These are phyloP conservation scores for Zaprionus inermis DNA, from an alignment of 1,140 invertebrate species.

Conservation along the genomic window DNA sequence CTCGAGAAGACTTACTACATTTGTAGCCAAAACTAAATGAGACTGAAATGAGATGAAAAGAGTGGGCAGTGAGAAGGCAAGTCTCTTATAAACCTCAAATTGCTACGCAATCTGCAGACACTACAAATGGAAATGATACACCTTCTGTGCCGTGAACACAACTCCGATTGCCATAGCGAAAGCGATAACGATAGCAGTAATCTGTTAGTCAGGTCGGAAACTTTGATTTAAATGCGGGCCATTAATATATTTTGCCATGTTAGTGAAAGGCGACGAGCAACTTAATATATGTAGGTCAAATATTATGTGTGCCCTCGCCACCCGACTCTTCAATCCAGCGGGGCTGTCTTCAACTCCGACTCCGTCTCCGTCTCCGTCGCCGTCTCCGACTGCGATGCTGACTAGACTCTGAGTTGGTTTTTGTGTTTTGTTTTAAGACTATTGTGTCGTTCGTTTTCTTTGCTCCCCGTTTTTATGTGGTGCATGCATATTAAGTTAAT, in stretches of 20 bases:
- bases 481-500: slow-evolving; percentile 39
- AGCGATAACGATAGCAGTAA: not conserved
- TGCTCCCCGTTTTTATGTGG: slow-evolving; percentile 15
- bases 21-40: too few species aligned
- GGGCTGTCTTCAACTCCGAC: not conserved
- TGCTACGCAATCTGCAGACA: not conserved
- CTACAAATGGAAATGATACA: slow-evolving; percentile 1
- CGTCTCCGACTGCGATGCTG: not conserved
- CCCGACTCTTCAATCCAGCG: too few species aligned
- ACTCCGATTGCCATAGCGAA: not conserved
- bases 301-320: not conserved
- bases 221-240: slow-evolving; percentile 32
- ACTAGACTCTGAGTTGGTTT: not conserved
- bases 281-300: slow-evolving; percentile 1
- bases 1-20: too few species aligned
- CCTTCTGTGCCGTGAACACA: too few species aligned
- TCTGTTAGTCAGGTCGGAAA: not conserved
- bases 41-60: too few species aligned
- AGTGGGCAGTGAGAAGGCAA: too few species aligned
- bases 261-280: slow-evolving; percentile 41
- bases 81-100: not conserved
- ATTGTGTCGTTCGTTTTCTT: slow-evolving; percentile 13
- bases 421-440: slow-evolving; percentile 20
- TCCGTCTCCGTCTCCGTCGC: not conserved
- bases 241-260: slow-evolving; percentile 29